A percentile compares a stretch with the other conserved stretches of the same genome.
phyloP scores from a whole-genome alignment of 2,888 invertebrate genomes.

The Thalpophila matura region DNA sequence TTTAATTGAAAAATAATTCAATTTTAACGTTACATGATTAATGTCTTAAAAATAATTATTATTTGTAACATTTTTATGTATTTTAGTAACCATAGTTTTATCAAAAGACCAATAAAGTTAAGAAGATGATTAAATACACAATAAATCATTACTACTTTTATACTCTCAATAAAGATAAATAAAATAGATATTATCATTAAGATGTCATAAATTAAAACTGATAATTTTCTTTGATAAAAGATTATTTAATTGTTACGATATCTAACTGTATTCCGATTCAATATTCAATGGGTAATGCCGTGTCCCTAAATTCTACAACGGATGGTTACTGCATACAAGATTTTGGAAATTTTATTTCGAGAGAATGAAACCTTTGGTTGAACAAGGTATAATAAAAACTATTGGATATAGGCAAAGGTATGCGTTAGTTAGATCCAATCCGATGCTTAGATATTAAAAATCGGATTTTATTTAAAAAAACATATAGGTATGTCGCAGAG shows the following conservation, averaged over 20 bases:
- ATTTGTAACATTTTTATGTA: neutral
- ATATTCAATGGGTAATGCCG: neutral
- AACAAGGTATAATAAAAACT: no score
- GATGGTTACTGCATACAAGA: neutral
- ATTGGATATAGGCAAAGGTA: no score
- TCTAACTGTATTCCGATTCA: neutral
- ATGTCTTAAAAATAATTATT: neutral
- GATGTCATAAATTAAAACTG: constrained; percentile 32
- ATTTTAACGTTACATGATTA: no score
- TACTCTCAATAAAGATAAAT: constrained; percentile 43
- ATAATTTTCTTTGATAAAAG: constrained; percentile 15
- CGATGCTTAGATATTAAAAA: no score
- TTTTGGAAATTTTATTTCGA: no score
- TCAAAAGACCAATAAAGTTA: neutral
- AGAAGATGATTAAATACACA: neutral
- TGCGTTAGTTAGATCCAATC: no score
- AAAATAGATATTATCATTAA: constrained; percentile 35
- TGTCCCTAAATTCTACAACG: neutral
- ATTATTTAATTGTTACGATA: constrained; percentile 9
- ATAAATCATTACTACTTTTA: constrained; percentile 21
- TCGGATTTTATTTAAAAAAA: no score
- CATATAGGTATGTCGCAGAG: no score
- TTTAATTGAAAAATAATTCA: neutral
- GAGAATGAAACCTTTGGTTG: no score
- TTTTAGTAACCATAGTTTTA: neutral